Percentiles rank a stretch among this genome's conserved stretches.
These are phyloP conservation scores for Bombus confusus DNA, from an alignment of 1,140 invertebrate genomes.

Conservation along the genomic window DNA sequence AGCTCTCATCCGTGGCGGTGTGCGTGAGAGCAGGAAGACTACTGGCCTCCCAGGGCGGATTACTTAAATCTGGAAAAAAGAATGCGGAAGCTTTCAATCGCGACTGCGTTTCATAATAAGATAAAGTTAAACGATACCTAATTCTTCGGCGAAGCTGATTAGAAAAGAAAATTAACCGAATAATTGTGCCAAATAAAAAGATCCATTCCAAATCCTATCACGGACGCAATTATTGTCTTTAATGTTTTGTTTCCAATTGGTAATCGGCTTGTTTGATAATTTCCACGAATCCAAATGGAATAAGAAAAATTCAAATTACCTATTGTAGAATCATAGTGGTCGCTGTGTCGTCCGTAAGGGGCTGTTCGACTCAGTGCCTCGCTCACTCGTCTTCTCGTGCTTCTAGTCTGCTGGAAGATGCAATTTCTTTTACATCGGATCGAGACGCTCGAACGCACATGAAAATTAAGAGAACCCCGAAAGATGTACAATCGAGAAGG, in stretches of 20 bases:
- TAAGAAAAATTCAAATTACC: slow-evolving; percentile 57
- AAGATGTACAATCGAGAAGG: slow-evolving; percentile 6
- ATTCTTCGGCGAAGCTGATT: background rate
- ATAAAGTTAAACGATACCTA: background rate
- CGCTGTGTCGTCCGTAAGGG: slow-evolving; percentile 72
- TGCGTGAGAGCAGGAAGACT: slow-evolving; percentile 71
- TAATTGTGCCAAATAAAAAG: background rate
- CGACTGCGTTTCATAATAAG: background rate
- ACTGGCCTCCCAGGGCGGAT: slow-evolving; percentile 72
- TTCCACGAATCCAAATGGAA: background rate
- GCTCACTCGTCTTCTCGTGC: slow-evolving; percentile 59
- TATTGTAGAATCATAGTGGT: slow-evolving; percentile 72
- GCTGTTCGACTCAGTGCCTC: slow-evolving; percentile 25
- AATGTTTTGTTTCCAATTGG: background rate
- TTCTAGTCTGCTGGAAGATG: slow-evolving; percentile 58
- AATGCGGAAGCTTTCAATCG: background rate
- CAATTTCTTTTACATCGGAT: slow-evolving; percentile 39
- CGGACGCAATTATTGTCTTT: background rate
- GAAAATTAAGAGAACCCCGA: background rate
- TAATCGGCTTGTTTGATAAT: too few species aligned
- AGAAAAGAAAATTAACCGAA: background rate
- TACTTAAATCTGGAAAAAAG: slow-evolving; percentile 71
- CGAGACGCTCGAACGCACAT: background rate
- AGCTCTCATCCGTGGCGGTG: slow-evolving; percentile 60
- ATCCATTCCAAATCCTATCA: background rate